Conservation (phyloP, 2,797 vertebrate species). For the Gallinago stenura region DNA sequence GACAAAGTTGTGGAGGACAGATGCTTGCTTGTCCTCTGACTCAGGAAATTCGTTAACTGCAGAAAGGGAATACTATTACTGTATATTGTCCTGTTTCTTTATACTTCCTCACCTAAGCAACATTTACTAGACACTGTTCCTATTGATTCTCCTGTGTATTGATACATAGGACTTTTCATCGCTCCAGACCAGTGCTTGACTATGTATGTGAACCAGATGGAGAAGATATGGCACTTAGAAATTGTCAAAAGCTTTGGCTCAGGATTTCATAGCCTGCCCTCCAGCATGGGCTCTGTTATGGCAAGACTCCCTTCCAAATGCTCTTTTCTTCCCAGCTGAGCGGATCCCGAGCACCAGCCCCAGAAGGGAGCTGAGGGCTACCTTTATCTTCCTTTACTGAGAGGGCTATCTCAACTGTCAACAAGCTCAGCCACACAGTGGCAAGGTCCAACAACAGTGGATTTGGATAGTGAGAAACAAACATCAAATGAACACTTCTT, state of each 20-base stretch:
- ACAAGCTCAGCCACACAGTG: not conserved
- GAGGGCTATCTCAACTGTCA: not conserved
- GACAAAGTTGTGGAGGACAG: not conserved
- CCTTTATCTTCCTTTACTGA: not conserved
- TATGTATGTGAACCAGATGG: not conserved
- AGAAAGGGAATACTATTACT: not conserved
- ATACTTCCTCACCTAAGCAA: not conserved
- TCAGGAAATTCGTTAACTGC: not conserved
- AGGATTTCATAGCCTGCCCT: not conserved
- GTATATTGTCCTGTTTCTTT: not conserved
- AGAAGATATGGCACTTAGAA: not conserved
- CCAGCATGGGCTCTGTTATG: not conserved
- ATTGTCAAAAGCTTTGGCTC: not conserved
- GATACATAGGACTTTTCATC: not conserved
- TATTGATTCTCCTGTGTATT: not conserved
- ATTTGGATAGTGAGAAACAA: not conserved
- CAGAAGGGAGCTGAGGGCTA: not conserved
- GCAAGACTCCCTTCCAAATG: not conserved
- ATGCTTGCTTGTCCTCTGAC: not conserved
- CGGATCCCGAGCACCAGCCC: not conserved
- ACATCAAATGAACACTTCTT: not conserved
- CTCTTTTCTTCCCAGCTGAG: not conserved
- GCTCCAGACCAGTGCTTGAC: not conserved
- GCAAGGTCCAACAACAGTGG: not conserved
- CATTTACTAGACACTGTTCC: not conserved